Evolutionary conservation across 2,888 invertebrate genomes (phyloP).

Genomic region (Pseudoips prasinana): DNA sequence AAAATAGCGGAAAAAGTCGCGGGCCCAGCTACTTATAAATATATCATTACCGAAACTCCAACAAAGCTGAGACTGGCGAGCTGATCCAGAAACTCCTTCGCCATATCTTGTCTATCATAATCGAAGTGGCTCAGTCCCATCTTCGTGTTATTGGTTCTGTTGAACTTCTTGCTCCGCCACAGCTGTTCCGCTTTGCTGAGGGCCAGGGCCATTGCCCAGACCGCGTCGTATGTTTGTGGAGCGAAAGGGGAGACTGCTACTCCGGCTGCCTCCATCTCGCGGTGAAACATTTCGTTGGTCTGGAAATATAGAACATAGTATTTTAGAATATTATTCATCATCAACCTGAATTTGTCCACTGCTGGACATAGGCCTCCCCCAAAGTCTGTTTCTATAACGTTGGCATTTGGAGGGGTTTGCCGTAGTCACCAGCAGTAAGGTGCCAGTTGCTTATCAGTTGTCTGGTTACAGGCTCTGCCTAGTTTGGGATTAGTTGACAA

Average conservation of each 20-base stretch:
- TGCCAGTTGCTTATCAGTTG: no score
- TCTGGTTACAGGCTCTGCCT: no score
- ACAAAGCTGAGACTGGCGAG: slow-evolving; percentile 88
- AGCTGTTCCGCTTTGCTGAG: slow-evolving; percentile 84
- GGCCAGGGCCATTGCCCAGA: slow-evolving; percentile 94
- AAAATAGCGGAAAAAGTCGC: no score
- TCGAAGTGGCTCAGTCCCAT: slow-evolving; percentile 84
- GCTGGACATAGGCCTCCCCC: no score
- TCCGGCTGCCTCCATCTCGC: slow-evolving; percentile 79
- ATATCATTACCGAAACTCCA: slow-evolving; percentile 91
- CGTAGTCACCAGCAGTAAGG: no score
- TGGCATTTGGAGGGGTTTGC: no score
- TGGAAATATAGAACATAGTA: slow-evolving; percentile 51
- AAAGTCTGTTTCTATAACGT: no score
- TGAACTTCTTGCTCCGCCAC: slow-evolving; percentile 58
- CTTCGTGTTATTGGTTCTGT: slow-evolving; percentile 40
- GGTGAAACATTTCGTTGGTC: slow-evolving; percentile 85
- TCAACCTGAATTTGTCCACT: no score
- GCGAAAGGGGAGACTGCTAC: slow-evolving; percentile 85
- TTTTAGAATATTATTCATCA: no score
- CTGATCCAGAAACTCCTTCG: slow-evolving; percentile 86
- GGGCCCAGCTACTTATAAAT: no score
- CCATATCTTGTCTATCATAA: slow-evolving; percentile 88
- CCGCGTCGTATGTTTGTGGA: slow-evolving; percentile 93
- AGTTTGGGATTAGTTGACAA: no score